Base-by-base conservation (phyloP, 2,113 vertebrate genomes). In the Copsychus sechellarum region DNA sequence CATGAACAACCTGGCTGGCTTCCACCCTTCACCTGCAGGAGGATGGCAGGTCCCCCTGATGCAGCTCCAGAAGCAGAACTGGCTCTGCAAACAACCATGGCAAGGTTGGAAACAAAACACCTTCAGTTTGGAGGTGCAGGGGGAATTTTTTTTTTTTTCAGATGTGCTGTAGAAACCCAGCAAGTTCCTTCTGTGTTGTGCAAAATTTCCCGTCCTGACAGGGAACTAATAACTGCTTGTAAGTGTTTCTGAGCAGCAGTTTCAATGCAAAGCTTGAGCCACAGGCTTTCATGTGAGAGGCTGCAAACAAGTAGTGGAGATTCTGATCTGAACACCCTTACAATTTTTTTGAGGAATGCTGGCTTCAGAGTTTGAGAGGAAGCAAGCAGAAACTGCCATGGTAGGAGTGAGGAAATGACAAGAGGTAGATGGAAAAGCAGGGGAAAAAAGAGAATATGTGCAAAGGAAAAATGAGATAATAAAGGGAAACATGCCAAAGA, bases 161-260 rank as follows among this genome's bases (percentile, higher is more conserved):
- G 9, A 62, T 62, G 9, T 43, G 28, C 29, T 88, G 62, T 77
- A 80, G 78, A 90, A 93, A 70, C 24, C 54, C 34, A 66, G 42
- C 54, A 73, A 90, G 81, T 96, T 97, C 94, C 88, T 92, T 71
- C 47, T 92, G 10, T 22, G 11, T 51, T 21, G 56, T 10, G 54
- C 36, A 70, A 83, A 86, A 78, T 95, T 95, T 97, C 94, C 92
- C 20, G 4, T 92, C 53, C 23, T 7, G 23, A 92, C 31, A 45
- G 36, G 82, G 95, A 97, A 95, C 76, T 88, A 73, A 14, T 40
- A 67, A 92, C 67, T 25, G 24, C 34, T 81, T 36, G 11, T 48
- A 45, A 0, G 4, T 25, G 51, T 72, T 90, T 85, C 62, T 93
- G 38, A 60, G 45, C 13, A 22, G 86, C 47, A 54, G 29, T 57